Percentiles rank a stretch among this genome's conserved stretches.
Evolutionary conservation across 2,888 invertebrate species (phyloP).

Genomic region (Hydriomena furcata): DNA sequence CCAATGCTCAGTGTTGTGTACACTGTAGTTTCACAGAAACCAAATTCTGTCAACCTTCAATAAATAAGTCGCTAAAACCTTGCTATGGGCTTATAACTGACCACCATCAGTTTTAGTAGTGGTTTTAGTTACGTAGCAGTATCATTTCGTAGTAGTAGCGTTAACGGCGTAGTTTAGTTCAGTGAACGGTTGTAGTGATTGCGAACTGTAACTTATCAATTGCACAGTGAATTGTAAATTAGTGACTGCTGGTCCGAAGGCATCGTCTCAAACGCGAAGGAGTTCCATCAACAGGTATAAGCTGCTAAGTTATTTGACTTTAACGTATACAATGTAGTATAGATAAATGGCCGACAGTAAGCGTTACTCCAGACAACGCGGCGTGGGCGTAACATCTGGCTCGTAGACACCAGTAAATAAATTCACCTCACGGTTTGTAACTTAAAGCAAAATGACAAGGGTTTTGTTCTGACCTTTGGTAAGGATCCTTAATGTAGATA

Average conservation of each 20-base stretch:
- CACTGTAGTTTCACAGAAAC: constrained; percentile 55
- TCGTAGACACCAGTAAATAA: constrained; percentile 62
- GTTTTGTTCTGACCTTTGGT: constrained; percentile 14
- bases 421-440: constrained; percentile 40
- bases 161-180: constrained; percentile 18
- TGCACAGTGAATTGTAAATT: constrained; percentile 14
- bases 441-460: constrained; percentile 20
- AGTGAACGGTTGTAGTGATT: background rate
- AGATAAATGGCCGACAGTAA: constrained; percentile 52
- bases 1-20: constrained; percentile 55
- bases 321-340: constrained; percentile 47
- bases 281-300: constrained; percentile 69
- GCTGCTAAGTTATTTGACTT: constrained; percentile 42
- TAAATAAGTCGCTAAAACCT: constrained; percentile 57
- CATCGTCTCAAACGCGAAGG: constrained; percentile 40
- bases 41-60: constrained; percentile 63
- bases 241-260: constrained; percentile 21
- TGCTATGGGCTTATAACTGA: constrained; percentile 47
- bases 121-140: constrained; percentile 42
- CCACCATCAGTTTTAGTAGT: constrained; percentile 38
- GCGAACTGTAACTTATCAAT: too few relatives aligned
- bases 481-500: background rate
- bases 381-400: constrained; percentile 68
- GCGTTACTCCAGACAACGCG: constrained; percentile 71
- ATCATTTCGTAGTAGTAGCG: constrained; percentile 32